Conservation (phyloP, 2,888 invertebrate genomes). For the Drosophila pullipes region DNA sequence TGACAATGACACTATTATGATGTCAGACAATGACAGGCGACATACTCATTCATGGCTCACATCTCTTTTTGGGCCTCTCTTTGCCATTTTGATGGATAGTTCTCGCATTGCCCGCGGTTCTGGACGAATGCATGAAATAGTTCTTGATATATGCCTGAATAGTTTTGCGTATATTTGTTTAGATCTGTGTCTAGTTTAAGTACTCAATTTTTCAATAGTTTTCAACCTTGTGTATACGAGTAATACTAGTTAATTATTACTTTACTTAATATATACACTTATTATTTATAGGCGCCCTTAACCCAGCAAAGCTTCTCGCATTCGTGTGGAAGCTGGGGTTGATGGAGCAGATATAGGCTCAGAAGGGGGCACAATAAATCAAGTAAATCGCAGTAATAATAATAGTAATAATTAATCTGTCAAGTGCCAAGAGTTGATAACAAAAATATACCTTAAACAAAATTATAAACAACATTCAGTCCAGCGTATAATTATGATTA, state of each 20-base stretch:
- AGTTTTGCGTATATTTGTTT: not conserved
- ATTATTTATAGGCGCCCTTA: too few relatives aligned
- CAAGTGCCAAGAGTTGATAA: not conserved
- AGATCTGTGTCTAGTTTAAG: not conserved
- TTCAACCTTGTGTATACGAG: not conserved
- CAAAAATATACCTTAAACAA: not conserved
- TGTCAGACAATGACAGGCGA: slow-evolving; percentile 74
- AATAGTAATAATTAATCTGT: not conserved
- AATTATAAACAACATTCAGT: not conserved
- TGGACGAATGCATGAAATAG: not conserved
- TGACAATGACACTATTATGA: slow-evolving; percentile 80
- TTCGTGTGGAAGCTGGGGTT: too few relatives aligned
- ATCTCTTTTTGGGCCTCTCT: not conserved
- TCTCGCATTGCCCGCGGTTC: slow-evolving; percentile 1
- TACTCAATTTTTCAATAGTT: not conserved
- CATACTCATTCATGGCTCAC: slow-evolving; percentile 59
- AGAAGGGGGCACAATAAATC: too few relatives aligned
- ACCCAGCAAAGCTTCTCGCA: too few relatives aligned
- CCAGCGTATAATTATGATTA: not conserved
- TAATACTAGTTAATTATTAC: not conserved
- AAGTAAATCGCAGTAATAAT: too few relatives aligned
- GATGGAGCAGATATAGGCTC: too few relatives aligned
- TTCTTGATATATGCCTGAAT: not conserved
- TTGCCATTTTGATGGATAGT: slow-evolving; percentile 42
- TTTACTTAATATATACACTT: not conserved